A percentile compares a stretch with the other conserved stretches of the same genome.
phyloP scores from a whole-genome alignment of 1,140 invertebrate genomes.

The Hirudo medicinalis region DNA sequence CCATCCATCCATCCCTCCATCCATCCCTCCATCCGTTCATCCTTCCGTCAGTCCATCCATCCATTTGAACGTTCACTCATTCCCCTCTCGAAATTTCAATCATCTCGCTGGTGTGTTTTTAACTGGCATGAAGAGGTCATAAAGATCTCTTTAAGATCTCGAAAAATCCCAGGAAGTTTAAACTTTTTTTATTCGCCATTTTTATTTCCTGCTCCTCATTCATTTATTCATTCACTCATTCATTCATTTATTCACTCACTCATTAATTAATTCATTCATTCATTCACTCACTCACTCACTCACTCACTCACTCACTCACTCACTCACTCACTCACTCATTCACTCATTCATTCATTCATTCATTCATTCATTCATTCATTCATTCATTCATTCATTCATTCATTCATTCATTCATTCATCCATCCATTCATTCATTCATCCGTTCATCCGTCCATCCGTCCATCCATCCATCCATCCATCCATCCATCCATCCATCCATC shows the following conservation, averaged over 20 bases:
- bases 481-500: not conserved
- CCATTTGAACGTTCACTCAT: not conserved
- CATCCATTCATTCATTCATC: not conserved
- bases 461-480: not conserved
- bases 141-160: too few species aligned
- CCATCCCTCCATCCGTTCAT: not conserved
- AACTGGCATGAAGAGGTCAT: too few species aligned
- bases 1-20: not conserved
- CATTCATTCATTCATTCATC: not conserved
- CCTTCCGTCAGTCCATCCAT: not conserved
- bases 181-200: too few species aligned
- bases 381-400: too few species aligned
- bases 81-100: too few species aligned
- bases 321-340: not conserved
- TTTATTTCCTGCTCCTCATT: not conserved
- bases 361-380: not conserved
- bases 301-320: not conserved
- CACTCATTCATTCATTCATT: not conserved
- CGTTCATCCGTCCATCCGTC: not conserved
- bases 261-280: not conserved
- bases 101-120: too few species aligned
- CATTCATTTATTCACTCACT: not conserved
- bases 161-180: too few species aligned
- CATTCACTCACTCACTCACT: not conserved
- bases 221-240: not conserved